Percentiles rank a stretch among this genome's conserved stretches.
These are phyloP conservation scores for Schlechtendalia chinensis DNA, from an alignment of 1,140 invertebrate species.

Conservation along the genomic window DNA sequence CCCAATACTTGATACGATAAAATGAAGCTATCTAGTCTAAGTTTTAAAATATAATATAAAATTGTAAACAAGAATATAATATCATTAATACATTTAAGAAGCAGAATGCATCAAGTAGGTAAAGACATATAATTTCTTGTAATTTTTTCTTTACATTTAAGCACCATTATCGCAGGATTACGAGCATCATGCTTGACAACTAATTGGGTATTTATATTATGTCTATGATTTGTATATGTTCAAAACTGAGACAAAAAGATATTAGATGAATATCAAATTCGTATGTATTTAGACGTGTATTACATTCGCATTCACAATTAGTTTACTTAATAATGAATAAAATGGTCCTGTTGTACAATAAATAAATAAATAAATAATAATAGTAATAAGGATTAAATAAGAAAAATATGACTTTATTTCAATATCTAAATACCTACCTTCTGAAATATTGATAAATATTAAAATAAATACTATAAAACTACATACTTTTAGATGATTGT, in stretches of 20 bases:
- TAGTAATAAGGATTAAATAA: too few species aligned
- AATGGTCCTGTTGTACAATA: background rate
- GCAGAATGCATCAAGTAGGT: constrained; percentile 40
- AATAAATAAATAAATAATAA: too few species aligned
- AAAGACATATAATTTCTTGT: constrained; percentile 33
- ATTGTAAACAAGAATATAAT: background rate
- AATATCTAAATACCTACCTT: background rate
- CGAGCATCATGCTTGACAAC: constrained; percentile 34
- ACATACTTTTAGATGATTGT: too few species aligned
- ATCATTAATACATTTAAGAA: constrained; percentile 24
- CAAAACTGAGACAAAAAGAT: background rate
- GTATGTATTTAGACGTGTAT: constrained; percentile 3
- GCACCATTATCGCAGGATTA: constrained; percentile 11
- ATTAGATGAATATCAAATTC: background rate
- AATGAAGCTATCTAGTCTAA: constrained; percentile 43
- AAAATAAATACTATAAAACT: constrained; percentile 9
- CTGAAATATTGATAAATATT: background rate
- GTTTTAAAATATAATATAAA: background rate
- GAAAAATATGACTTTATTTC: too few species aligned
- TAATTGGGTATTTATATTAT: constrained; percentile 20
- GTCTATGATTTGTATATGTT: constrained; percentile 11
- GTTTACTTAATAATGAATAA: background rate
- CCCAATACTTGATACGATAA: background rate
- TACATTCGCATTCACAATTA: constrained; percentile 17
- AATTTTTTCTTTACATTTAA: constrained; percentile 44